Evolutionary conservation across 2,888 invertebrate genomes (phyloP), one percentile per base, ranked within the genome.

Genomic region (Microplitis deprimator): DNA sequence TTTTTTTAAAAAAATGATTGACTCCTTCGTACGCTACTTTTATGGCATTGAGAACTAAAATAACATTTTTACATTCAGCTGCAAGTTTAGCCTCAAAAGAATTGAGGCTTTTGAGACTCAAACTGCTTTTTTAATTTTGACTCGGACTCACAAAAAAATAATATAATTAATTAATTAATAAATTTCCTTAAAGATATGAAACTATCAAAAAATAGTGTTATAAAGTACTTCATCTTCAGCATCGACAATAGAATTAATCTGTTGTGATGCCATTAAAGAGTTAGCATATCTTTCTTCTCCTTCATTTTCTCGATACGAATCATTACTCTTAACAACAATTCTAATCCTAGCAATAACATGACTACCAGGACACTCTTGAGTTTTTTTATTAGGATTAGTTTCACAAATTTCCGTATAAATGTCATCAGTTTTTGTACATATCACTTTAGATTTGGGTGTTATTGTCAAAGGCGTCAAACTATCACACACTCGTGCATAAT

Each of bases 401-500:
- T 89, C 89, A 82, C 89, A 89, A 60, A 89, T 89, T 73, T 89
- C 89, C 2, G 89, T 86, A 68, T 89, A 89, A 79, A 89, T 89
- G 38, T 89, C 88, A 64, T 89, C 89, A 8, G 84, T 78, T 81
- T 87, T 89, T 4, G 81, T 78, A 61, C 77, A 76, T 61, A 79
- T 81, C 6, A 83, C 78, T 61, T 82, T 76, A 40, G 85, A 85
- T 40, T 83, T 79, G 3, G 85, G 81, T n/a, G 88, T 84, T 59
- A 87, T 74, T 5, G 50, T 50, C 13, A 50, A 50, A 50, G 89
- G 87, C 7, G 87, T 85, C 39, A 89, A 81, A 74, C 89, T 89
- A 78, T 89, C 89, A 60, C 86, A 83, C 20, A 89, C 89, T 4
- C 85, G 81, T 6, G 89, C 88, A 79, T 89, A 89, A 80, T 89